Base-by-base conservation (phyloP, 2,113 vertebrate genomes). In the Python bivittatus region DNA sequence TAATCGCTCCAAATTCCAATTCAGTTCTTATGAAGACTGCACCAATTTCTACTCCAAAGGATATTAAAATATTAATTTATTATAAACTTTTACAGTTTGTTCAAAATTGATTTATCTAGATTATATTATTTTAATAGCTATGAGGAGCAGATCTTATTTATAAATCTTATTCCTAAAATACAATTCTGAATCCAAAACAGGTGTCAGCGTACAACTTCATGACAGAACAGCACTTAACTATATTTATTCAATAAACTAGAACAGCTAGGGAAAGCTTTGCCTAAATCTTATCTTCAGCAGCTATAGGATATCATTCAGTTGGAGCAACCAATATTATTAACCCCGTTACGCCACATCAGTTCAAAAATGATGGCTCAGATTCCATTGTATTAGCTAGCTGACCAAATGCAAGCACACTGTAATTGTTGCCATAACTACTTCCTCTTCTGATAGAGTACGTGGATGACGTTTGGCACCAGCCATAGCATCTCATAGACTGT, bases 11-110 rank as follows among this genome's bases (percentile, higher is more conserved):
- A 94, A 88, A 92, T 42, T 56, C 33, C 64, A 91, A 93, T 0
- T 0, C 2, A 72, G 64, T 84, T 42, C 90, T 84, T 58, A 53
- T 57, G 83, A 93, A 95, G 79, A 95, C 61, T 94, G 60, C 87
- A 13, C 23, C 89, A 91, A 54, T 91, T 22, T 95, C 92, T 95
- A 94, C 92, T 86, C 15, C 48, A 94, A 94, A 95, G 64, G 88
- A 92, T 94, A 85, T 95, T 97, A 93, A 97, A 88, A 92, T 93
- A 88, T 95, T 97, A 94, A 97, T 96, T 97, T 96, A 97, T 96
- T 97, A 85, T 93, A 96, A 96, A 93, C 91, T 91, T 96, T 95
- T 87, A 95, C 88, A 92, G 88, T 91, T 93, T 95, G 93, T 94
- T 95, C 95, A 94, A 95, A 88, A 95, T 44, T 61, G 84, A 1